Evolutionary conservation across 2,113 vertebrate genomes (phyloP).

Genomic region (Caranx ignobilis): DNA sequence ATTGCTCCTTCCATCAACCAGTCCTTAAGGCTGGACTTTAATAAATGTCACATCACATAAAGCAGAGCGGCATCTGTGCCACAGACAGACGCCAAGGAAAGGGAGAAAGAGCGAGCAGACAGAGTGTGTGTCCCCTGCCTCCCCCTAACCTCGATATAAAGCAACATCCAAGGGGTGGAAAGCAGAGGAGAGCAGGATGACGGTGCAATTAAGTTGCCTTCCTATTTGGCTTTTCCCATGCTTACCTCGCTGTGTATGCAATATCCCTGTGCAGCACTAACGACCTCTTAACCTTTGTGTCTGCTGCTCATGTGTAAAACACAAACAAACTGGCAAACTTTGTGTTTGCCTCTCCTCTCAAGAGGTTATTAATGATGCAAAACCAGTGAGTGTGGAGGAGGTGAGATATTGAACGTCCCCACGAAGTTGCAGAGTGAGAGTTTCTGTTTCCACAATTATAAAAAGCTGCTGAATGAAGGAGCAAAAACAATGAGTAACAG

Average conservation of each 20-base stretch:
- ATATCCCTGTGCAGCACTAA: background rate
- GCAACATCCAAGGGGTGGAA: conserved; percentile 7
- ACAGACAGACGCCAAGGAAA: conserved; percentile 34
- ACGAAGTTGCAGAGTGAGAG: conserved; percentile 7
- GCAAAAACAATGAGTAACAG: background rate
- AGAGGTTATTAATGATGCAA: conserved; percentile 9
- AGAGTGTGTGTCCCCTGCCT: background rate
- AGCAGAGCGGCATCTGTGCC: conserved; percentile 34
- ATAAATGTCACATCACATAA: conserved; percentile 74
- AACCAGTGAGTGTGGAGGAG: conserved; percentile 26
- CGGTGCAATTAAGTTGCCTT: conserved; percentile 30
- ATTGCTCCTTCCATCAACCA: conserved; percentile 35
- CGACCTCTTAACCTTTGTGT: conserved; percentile 15
- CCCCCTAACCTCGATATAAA: conserved; percentile 15
- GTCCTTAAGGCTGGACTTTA: conserved; percentile 59
- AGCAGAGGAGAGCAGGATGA: conserved; percentile 10
- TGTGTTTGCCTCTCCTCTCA: background rate
- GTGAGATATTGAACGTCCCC: conserved; percentile 54
- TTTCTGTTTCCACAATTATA: background rate
- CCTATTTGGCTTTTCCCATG: conserved; percentile 4
- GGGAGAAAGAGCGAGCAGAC: conserved; percentile 14
- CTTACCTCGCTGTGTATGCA: background rate
- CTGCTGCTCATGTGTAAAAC: conserved; percentile 18
- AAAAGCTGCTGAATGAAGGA: background rate
- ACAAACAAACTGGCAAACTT: conserved; percentile 6